Base-by-base conservation (phyloP, 2,113 vertebrate species). In the Fregata magnificens region DNA sequence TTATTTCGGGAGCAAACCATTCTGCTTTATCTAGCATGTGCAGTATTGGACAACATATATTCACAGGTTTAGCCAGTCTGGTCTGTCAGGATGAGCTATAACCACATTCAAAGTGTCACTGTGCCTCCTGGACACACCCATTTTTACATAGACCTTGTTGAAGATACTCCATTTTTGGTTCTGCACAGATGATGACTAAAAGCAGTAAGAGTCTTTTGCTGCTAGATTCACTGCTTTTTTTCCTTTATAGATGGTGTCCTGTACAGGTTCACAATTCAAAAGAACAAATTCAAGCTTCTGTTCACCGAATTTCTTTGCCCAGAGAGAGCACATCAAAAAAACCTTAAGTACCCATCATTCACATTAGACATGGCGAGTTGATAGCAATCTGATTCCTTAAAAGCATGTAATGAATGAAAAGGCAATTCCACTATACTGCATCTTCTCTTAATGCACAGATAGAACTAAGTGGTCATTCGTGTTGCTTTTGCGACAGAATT, bases 91-190 rank as follows among this genome's bases (percentile, higher is more conserved):
- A 94, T 38, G 71, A 82, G 63, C 88, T 87, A 49, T 40, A 93
- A 79, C 90, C 94, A 63, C 70, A 79, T 52, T 86, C 71, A 71
- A 95, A 96, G 93, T 95, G 96, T 93, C 96, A 96, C 97, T 59
- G 91, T 96, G 95, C 74, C 94, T 96, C 91, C 90, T 61, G 95
- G 98, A 97, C 98, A 98, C 98, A 98, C 98, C 98, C 98, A 97
- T 97, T 70, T 73, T 79, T 31, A 88, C 76, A 94, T 7, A 63
- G 93, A 93, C 78, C 82, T 92, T 92, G 44, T 73, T 58, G 70
- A 89, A 96, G 79, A 93, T 72, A 90, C 40, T 93, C 92, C 91
- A 92, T 88, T 96, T 96, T 93, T 93, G 78, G 91, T 74, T 83
- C 87, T 58, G 42, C 24, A 85, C 34, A 55, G 62, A 90, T 20